Percentiles rank a stretch among this genome's conserved stretches.
Evolutionary conservation across 2,113 vertebrate species (phyloP).

Genomic region (Passer montanus): DNA sequence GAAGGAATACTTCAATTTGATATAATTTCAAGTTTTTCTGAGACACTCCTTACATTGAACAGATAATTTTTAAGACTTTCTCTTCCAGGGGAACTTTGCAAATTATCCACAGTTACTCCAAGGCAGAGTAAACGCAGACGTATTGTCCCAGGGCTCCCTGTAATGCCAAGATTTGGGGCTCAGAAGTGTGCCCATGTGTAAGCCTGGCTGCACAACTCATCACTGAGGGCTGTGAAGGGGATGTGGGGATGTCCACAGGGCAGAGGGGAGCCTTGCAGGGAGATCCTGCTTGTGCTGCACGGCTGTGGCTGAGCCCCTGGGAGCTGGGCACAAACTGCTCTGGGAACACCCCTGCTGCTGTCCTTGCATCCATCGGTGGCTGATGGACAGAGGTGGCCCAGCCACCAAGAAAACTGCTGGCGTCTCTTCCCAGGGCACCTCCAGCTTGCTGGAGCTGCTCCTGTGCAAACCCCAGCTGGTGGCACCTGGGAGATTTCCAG

Average conservation of each 20-base stretch:
- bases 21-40: background rate
- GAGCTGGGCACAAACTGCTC: background rate
- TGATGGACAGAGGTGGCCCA: rapidly evolving
- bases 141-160: background rate
- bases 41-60: background rate
- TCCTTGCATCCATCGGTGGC: background rate
- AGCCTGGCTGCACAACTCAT: background rate
- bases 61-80: background rate
- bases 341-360: background rate
- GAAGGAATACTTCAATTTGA: background rate
- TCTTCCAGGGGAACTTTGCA: background rate
- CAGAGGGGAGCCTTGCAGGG: background rate
- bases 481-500: background rate
- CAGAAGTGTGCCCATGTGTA: rapidly evolving
- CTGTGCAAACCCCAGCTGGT: background rate
- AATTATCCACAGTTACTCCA: background rate
- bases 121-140: background rate
- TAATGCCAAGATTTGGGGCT: background rate
- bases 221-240: rapidly evolving
- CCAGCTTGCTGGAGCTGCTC: background rate
- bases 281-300: background rate
- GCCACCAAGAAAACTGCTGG: background rate
- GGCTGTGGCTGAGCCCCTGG: background rate
- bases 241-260: too few relatives aligned
- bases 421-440: background rate